phyloP scores from a whole-genome alignment of 2,113 vertebrate genomes.

The Stigmatopora nigra region DNA sequence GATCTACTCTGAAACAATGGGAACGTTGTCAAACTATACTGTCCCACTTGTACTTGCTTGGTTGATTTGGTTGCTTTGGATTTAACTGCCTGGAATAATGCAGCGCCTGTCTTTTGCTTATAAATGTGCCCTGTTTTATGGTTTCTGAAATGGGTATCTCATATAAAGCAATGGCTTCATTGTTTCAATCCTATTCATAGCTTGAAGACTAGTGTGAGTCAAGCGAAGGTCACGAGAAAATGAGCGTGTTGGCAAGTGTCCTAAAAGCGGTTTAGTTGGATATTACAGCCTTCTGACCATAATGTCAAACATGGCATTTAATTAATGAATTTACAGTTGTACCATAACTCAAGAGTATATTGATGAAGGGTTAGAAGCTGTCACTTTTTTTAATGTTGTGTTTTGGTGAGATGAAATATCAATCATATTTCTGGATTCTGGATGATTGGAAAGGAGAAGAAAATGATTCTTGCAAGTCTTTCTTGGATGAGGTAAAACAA shows the following conservation, averaged over 20 bases:
- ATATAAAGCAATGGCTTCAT: conserved; percentile 47
- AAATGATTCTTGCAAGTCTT: too few species aligned
- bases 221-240: neutral
- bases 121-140: conserved; percentile 48
- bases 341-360: neutral
- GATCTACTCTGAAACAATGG: too few species aligned
- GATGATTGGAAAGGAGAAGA: too few species aligned
- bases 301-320: neutral
- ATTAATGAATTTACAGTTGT: neutral
- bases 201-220: neutral
- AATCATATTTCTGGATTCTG: too few species aligned
- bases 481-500: too few species aligned
- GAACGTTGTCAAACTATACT: neutral
- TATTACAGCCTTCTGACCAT: neutral
- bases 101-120: conserved; percentile 43
- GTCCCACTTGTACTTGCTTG: conserved; percentile 43
- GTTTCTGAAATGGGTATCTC: conserved; percentile 32
- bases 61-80: conserved; percentile 30
- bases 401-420: too few species aligned
- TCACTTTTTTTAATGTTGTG: too few species aligned
- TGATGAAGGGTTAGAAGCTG: too few species aligned
- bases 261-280: too few species aligned
- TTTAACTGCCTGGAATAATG: conserved; percentile 39
- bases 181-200: conserved; percentile 27
- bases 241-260: too few species aligned